A percentile compares a stretch with the other conserved stretches of the same genome.
These are phyloP conservation scores for Eidolon dupreanum DNA, from an alignment of 2,797 vertebrate genomes.

Conservation along the genomic window DNA sequence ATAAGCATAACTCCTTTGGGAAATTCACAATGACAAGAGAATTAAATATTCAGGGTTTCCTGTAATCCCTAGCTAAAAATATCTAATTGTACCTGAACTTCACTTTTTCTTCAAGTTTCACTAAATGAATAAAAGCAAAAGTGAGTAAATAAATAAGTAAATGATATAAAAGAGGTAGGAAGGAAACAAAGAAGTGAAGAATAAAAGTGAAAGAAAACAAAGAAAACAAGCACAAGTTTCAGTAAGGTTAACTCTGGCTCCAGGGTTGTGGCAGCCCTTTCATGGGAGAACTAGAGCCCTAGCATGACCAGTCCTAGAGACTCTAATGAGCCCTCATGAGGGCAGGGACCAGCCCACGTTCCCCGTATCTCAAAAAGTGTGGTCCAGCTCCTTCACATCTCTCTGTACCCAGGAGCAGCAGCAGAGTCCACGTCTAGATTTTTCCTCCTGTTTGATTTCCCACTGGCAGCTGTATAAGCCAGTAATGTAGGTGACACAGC, in stretches of 20 bases:
- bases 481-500: constrained; percentile 92
- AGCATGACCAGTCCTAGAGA: background rate
- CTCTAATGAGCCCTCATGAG: background rate
- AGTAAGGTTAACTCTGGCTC: background rate
- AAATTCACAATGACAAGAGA: constrained; percentile 40
- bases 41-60: constrained; percentile 29
- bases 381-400: background rate
- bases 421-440: constrained; percentile 89
- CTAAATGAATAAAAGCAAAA: constrained; percentile 36
- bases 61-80: background rate
- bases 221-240: background rate
- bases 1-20: background rate
- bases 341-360: background rate
- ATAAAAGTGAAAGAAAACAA: background rate
- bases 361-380: background rate
- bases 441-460: constrained; percentile 89
- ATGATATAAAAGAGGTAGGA: background rate
- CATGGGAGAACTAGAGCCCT: background rate
- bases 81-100: background rate
- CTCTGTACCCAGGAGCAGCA: constrained; percentile 87
- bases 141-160: background rate
- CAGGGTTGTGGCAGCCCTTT: background rate
- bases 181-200: background rate
- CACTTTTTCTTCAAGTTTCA: constrained; percentile 1
- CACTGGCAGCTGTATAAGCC: constrained; percentile 94